Percentiles rank a stretch among this genome's conserved stretches.
These are phyloP conservation scores for Jacana jacana DNA, from an alignment of 2,113 vertebrate genomes.

Conservation along the genomic window DNA sequence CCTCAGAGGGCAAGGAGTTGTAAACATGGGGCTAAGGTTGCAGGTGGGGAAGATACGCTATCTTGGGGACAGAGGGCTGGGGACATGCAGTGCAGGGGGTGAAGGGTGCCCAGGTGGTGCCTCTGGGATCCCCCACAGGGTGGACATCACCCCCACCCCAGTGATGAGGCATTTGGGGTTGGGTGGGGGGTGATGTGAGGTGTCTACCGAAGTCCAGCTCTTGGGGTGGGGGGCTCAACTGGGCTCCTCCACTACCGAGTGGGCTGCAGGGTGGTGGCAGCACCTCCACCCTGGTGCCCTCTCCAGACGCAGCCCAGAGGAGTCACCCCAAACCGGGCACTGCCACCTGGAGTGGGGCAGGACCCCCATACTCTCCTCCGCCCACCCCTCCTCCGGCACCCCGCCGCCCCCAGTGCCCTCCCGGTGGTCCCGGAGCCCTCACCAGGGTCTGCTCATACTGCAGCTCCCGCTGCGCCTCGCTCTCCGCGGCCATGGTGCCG, in stretches of 20 bases:
- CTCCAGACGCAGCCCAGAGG: not conserved
- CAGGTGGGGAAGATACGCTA: constrained; percentile 9
- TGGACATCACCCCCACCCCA: not conserved
- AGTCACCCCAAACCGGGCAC: not conserved
- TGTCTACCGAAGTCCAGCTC: too few relatives aligned
- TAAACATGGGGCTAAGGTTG: constrained; percentile 58
- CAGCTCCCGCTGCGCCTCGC: constrained; percentile 87
- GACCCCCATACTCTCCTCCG: not conserved
- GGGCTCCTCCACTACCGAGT: not conserved
- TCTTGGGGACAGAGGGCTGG: constrained; percentile 17
- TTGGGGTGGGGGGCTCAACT: not conserved
- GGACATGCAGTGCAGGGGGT: fast-evolving
- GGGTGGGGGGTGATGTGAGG: not conserved
- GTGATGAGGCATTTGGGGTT: too few relatives aligned
- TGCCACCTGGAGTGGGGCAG: not conserved
- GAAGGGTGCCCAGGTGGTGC: not conserved
- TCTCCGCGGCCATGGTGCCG: constrained; percentile 76
- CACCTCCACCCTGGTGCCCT: too few relatives aligned
- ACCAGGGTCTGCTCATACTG: constrained; percentile 97
- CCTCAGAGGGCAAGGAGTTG: not conserved
- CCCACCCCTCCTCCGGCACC: not conserved
- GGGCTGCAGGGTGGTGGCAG: not conserved
- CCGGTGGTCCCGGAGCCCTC: constrained; percentile 54
- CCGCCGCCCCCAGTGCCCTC: not conserved
- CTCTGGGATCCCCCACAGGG: not conserved